Conservation (phyloP, 1,140 invertebrate genomes). For the Lepidotrigona ventralis region DNA sequence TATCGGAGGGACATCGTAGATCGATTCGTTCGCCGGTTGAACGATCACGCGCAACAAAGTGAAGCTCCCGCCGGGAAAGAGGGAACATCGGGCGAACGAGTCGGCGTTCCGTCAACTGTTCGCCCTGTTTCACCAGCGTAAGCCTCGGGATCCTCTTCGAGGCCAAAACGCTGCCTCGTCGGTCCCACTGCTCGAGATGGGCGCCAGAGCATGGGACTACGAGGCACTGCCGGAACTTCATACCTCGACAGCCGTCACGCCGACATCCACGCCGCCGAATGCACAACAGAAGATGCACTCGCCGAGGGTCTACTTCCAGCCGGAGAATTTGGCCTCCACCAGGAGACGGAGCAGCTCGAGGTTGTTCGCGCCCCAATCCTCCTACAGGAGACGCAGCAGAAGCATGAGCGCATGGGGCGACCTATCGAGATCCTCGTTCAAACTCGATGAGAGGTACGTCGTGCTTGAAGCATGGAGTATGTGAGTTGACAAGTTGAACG, state of each 20-base stretch:
- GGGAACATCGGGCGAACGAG: conserved; percentile 35
- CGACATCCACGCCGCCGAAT: conserved; percentile 75
- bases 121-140: conserved; percentile 51
- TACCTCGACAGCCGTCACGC: conserved; percentile 72
- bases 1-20: conserved; percentile 27
- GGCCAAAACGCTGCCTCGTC: conserved; percentile 72
- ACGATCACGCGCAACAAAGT: conserved; percentile 44
- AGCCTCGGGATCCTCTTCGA: conserved; percentile 64
- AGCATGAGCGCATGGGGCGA: conserved; percentile 93
- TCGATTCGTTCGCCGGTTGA: conserved; percentile 1
- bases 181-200: conserved; percentile 75
- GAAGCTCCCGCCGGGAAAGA: conserved; percentile 46
- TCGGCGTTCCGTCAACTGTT: conserved; percentile 51
- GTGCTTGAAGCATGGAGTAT: neutral
- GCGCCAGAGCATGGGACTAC: conserved; percentile 80
- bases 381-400: conserved; percentile 82
- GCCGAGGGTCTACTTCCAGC: conserved; percentile 86
- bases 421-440: conserved; percentile 89
- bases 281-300: conserved; percentile 67
- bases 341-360: conserved; percentile 82
- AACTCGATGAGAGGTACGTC: conserved; percentile 88
- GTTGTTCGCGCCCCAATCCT: conserved; percentile 73
- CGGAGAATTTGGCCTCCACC: conserved; percentile 82
- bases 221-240: conserved; percentile 80
- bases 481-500: no score